Conservation (phyloP, 2,888 invertebrate species). For the Polylopha cassiicola region DNA sequence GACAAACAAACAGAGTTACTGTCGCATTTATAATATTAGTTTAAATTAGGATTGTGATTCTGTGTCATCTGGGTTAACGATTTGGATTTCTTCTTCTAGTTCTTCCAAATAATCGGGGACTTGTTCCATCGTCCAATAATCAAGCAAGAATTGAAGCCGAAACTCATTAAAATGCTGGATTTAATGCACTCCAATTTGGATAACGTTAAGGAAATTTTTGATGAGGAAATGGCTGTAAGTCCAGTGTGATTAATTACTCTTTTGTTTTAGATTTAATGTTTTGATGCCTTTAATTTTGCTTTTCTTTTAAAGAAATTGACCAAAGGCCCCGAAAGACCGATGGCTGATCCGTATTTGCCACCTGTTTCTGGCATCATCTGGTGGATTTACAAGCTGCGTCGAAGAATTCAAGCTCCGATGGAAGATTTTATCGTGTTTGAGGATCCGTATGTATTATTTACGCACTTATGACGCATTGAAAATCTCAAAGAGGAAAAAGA, state of each 20-base stretch:
- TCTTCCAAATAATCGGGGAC: conserved; percentile 84
- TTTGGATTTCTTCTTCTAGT: too few species aligned
- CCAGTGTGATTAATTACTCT: not conserved
- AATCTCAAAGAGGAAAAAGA: too few species aligned
- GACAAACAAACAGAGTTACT: too few species aligned
- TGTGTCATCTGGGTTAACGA: too few species aligned
- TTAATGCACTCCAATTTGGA: conserved; percentile 82
- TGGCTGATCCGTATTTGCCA: conserved; percentile 83
- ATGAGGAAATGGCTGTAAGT: conserved; percentile 73
- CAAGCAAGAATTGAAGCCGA: conserved; percentile 81
- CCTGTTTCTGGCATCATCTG: conserved; percentile 85
- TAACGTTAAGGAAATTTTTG: conserved; percentile 79
- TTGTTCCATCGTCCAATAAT: conserved; percentile 86
- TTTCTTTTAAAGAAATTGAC: conserved; percentile 51
- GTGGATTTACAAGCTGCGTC: conserved; percentile 82
- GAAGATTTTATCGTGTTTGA: conserved; percentile 80
- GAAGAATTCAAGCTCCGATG: conserved; percentile 77
- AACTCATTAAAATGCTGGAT: conserved; percentile 80
- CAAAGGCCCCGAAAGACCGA: conserved; percentile 65
- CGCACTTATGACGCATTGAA: too few species aligned
- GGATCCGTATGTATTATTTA: conserved; percentile 71
- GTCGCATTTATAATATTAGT: too few species aligned
- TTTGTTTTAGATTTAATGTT: conserved; percentile 1
- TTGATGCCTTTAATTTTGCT: conserved; percentile 1
- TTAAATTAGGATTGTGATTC: too few species aligned